Conservation (phyloP, 2,797 vertebrate species). For the Rhinichthys osculus region DNA sequence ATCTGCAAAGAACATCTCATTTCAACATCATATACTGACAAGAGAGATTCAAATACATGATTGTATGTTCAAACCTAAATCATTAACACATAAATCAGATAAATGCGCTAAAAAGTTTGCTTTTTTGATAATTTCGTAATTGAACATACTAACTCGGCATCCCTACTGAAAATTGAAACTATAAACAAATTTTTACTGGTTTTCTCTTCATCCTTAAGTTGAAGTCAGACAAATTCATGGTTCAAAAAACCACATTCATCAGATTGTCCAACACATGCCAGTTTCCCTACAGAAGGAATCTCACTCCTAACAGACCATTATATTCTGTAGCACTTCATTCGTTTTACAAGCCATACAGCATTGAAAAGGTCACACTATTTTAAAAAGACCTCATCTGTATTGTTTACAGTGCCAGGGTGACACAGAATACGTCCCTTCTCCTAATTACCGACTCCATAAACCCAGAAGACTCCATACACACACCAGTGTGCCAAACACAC, state of each 20-base stretch:
- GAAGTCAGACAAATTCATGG: conserved; percentile 25
- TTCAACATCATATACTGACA: background rate
- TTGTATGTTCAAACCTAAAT: background rate
- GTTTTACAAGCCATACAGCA: conserved; percentile 34
- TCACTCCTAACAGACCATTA: conserved; percentile 45
- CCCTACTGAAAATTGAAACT: background rate
- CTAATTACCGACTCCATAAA: conserved; percentile 42
- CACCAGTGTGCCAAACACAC: conserved; percentile 20
- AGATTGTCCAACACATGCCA: conserved; percentile 35
- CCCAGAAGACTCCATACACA: conserved; percentile 19
- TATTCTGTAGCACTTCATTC: conserved; percentile 33
- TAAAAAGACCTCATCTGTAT: conserved; percentile 50
- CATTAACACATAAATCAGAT: background rate
- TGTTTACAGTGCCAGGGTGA: conserved; percentile 45
- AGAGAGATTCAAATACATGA: background rate
- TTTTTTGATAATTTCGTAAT: background rate
- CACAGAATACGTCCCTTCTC: conserved; percentile 49
- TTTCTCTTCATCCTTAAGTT: conserved; percentile 19
- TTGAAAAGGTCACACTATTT: conserved; percentile 31
- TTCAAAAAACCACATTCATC: conserved; percentile 13
- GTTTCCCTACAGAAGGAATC: conserved; percentile 32
- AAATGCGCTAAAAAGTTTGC: background rate
- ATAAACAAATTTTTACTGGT: background rate
- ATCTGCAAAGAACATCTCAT: background rate
- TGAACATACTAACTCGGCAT: background rate